Conservation (phyloP, 2,888 invertebrate genomes). For the Callinectes sapidus region DNA sequence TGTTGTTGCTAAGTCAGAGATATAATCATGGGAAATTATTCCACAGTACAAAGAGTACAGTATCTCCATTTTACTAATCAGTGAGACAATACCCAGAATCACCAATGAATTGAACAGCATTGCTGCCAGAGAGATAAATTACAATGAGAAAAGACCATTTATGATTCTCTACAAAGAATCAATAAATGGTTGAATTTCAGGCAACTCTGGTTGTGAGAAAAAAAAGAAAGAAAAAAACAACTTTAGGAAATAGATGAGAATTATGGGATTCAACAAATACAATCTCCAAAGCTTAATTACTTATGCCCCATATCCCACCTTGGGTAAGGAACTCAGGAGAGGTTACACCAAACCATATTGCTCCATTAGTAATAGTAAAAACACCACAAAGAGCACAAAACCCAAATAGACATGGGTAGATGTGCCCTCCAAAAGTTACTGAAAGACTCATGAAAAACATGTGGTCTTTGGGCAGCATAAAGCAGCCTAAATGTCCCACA, state of each 20-base stretch:
- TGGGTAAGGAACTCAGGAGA: not conserved
- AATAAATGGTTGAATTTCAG: not conserved
- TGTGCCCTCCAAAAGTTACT: not conserved
- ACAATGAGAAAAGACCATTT: not conserved
- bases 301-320: not conserved
- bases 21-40: not conserved
- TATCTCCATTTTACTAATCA: not conserved
- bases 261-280: not conserved
- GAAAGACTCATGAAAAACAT: constrained; percentile 24
- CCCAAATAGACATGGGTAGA: not conserved
- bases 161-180: not conserved
- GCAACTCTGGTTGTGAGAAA: not conserved
- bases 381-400: not conserved
- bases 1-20: not conserved
- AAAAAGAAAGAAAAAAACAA: not conserved
- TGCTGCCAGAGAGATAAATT: not conserved
- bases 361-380: not conserved
- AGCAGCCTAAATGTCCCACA: not conserved
- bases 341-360: constrained; percentile 19
- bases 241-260: not conserved
- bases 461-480: not conserved
- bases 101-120: not conserved
- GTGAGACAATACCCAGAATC: not conserved
- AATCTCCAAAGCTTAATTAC: not conserved
- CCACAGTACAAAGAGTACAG: not conserved